Percentiles rank a stretch among this genome's conserved stretches.
Evolutionary conservation across 1,140 invertebrate genomes (phyloP).

Genomic region (Aradophagus sp.): DNA sequence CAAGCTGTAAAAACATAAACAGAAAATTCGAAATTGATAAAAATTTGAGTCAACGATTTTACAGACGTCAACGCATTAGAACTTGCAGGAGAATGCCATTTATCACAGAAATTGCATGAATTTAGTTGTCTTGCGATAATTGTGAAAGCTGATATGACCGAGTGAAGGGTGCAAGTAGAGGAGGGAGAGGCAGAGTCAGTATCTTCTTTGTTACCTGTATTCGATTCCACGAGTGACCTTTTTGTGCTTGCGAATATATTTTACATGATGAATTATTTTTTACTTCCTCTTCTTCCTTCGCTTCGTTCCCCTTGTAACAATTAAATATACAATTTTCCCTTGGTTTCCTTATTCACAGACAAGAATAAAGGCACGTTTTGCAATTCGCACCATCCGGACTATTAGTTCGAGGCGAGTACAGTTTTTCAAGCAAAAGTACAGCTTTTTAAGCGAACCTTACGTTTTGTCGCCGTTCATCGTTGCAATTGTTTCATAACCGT

Average conservation of each 20-base stretch:
- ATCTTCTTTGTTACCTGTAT: too few species aligned
- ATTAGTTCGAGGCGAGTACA: slow-evolving; percentile 1
- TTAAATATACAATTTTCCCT: too few species aligned
- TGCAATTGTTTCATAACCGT: not conserved
- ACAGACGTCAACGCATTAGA: slow-evolving; percentile 3
- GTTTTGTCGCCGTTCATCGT: slow-evolving; percentile 21
- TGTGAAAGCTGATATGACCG: slow-evolving; percentile 16
- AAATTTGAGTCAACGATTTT: slow-evolving; percentile 6
- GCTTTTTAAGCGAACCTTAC: slow-evolving; percentile 1
- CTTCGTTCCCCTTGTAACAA: too few species aligned
- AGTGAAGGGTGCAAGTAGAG: too few species aligned
- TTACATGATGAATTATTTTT: too few species aligned
- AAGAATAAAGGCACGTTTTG: slow-evolving; percentile 31
- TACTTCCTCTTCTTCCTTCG: too few species aligned
- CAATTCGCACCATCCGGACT: slow-evolving; percentile 21
- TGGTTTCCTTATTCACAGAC: slow-evolving; percentile 16
- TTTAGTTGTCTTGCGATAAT: slow-evolving; percentile 1
- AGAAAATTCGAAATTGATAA: not conserved
- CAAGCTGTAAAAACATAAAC: not conserved
- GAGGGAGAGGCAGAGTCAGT: too few species aligned
- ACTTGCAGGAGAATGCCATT: slow-evolving; percentile 35
- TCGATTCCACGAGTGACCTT: too few species aligned
- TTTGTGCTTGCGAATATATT: too few species aligned
- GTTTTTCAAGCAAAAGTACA: slow-evolving; percentile 7
- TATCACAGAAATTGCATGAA: slow-evolving; percentile 38